Percentiles rank a stretch among this genome's conserved stretches.
Evolutionary conservation across 2,797 vertebrate genomes (phyloP).

Genomic region (Malacoctenus gilli): DNA sequence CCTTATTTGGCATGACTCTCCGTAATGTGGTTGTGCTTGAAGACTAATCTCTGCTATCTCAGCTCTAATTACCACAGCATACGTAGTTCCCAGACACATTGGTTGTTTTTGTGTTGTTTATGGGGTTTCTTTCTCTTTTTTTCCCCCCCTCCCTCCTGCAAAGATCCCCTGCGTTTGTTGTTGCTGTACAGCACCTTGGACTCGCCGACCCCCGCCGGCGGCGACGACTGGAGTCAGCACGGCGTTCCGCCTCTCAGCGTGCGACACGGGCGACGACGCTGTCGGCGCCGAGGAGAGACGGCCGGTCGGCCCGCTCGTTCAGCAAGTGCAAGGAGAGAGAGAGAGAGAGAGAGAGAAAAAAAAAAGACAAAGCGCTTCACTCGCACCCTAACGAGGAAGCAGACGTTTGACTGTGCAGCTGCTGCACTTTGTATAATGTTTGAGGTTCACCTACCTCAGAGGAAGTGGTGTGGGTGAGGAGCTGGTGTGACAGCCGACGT

Average conservation of each 20-base stretch:
- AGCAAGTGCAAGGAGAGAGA: constrained; percentile 14
- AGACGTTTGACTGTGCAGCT: constrained; percentile 66
- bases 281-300: too few relatives aligned
- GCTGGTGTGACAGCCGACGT: constrained; percentile 58
- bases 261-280: constrained; percentile 28
- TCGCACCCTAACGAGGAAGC: constrained; percentile 48
- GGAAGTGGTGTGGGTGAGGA: constrained; percentile 78
- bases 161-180: constrained; percentile 54
- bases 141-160: too few relatives aligned
- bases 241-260: constrained; percentile 28
- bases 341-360: constrained; percentile 18
- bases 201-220: constrained; percentile 13
- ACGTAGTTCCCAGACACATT: constrained; percentile 70
- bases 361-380: too few relatives aligned
- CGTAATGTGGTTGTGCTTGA: constrained; percentile 75
- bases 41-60: constrained; percentile 76
- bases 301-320: too few relatives aligned
- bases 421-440: constrained; percentile 47
- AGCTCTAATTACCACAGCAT: constrained; percentile 72
- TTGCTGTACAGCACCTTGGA: constrained; percentile 46
- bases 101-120: constrained; percentile 55
- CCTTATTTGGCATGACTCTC: constrained; percentile 73
- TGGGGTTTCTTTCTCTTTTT: too few relatives aligned
- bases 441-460: constrained; percentile 76
- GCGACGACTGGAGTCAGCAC: constrained; percentile 29